Evolutionary conservation across 2,888 invertebrate species (phyloP), one percentile per base, ranked within the genome.

Genomic region (Chaetogeoica ovagalla): DNA sequence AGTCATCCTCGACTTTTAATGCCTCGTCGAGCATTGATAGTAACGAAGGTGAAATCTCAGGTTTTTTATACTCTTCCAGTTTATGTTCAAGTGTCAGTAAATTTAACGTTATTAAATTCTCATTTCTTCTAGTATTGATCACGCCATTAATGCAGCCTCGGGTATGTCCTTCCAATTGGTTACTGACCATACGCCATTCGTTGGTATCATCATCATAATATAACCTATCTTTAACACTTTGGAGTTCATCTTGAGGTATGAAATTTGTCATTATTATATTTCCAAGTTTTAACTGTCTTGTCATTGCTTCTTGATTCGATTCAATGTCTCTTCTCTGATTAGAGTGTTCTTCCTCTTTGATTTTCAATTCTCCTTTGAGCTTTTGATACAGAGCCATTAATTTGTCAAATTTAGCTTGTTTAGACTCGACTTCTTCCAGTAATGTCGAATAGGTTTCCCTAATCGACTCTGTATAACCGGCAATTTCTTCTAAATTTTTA

Each of bases 401-500:
- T 87, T 97, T 95, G 85, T 96, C 95, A 77, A 98, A 87, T 86
- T 97, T 96, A 84, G 93, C 94, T 39, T 97, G 94, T 87, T 98
- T 99, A 81, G 95, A 92, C 85, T 99, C 98, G 2, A 98, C 97
- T 87, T 98, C 98, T 86, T 97, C 97, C 85, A 97, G 96, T 81
- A 99, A 88, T 73, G 93, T 94, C 13, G 94, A 91, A 85, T 95
- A 98, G 0, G 96, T 97, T 85, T 94, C 95, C 81, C 94, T 92
- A 79, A 98, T 91, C 85, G 95, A 97, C 71, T 93, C 89, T 19
- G 96, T 94, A 21, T 93, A 94, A 86, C 98, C 95, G 86, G 99
- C 98, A 86, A 98, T 95, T 84, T 94, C 89, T 85, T 98, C 97
- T 75, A 99, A 89, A 85, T 93, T 92, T 87, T 97, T 96, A 85